Base-by-base conservation (phyloP, 2,888 invertebrate species). In the Sarcophaga caerulescens region DNA sequence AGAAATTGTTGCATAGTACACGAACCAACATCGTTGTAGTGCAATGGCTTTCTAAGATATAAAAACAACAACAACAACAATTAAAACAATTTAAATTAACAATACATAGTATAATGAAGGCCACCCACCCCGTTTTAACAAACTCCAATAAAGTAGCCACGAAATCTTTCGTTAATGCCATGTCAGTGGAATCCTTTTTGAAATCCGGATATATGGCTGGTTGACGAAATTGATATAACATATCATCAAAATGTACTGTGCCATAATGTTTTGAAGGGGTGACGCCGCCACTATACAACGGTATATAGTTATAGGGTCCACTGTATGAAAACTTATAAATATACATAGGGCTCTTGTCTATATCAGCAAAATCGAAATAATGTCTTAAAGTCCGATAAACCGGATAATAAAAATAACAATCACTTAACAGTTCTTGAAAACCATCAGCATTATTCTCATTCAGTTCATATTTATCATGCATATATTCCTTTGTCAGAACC, bases 161-260 rank as follows among this genome's bases (percentile, higher is more conserved):
- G 88, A 94, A 88, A 0, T 90, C 89, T 52, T 91, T 89, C 4
- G 92, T 90, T 81, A 94, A 89, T 68, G 88, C 75, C 1, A 91
- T 89, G 81, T 94, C 93, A 1, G 85, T 88, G 0, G 92, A 90
- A 11, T 89, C 88, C 25, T 87, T 87, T 5, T 89, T 87, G 68
- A 93, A 91, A 23, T 91, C 90, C 90, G 90, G 88, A 74, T 94
- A 91, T 2, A 92, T 11, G 4, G 87, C 88, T 0, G 93, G 92
- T 25, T 93, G 90, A 62, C 91, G 90, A 84, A 94, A 93, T 8
- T 94, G 90, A 85, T 94, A 94, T n/a, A 94, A 86, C 11, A 94
- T 89, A 88, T 94, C 94, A 88, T 94, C 94, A 87, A 94, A 92
- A 88, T 94, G 94, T 2, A 92, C 91, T 1, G 93, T 92, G 11